These are phyloP conservation scores for Corynorhinus townsendii DNA, from an alignment of 2,113 vertebrate genomes.

Conservation along the genomic window DNA sequence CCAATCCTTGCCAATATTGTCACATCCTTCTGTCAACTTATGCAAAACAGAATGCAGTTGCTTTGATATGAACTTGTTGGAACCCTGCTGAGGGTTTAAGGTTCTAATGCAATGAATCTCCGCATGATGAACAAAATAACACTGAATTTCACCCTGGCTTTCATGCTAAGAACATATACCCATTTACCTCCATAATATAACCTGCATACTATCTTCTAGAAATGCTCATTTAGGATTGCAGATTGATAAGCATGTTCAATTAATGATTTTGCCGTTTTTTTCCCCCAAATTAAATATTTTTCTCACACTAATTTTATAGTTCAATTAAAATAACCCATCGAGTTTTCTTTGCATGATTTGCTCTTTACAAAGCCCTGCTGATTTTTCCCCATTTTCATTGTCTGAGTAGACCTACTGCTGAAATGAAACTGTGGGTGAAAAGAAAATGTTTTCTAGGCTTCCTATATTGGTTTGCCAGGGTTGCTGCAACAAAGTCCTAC, in stretches of 20 bases:
- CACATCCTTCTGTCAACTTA: not conserved
- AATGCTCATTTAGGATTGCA: constrained; percentile 6
- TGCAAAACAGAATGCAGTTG: not conserved
- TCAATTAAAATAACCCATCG: constrained; percentile 68
- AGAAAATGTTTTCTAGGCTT: constrained; percentile 12
- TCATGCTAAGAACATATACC: constrained; percentile 3
- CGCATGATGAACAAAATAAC: constrained; percentile 1
- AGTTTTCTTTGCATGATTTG: constrained; percentile 59
- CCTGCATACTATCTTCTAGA: not conserved
- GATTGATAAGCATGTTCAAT: constrained; percentile 52
- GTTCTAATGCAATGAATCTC: not conserved
- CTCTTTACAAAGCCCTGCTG: constrained; percentile 58
- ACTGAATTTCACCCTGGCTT: not conserved
- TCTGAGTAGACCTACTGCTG: constrained; percentile 45
- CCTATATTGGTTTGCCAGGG: not conserved
- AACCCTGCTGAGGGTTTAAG: constrained; percentile 1
- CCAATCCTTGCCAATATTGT: not conserved
- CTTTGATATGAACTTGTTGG: not conserved
- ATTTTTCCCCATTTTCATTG: constrained; percentile 27
- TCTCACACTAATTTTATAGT: constrained; percentile 63
- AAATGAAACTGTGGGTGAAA: constrained; percentile 2
- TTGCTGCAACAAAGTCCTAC: not conserved
- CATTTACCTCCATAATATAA: constrained; percentile 26
- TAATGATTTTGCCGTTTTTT: constrained; percentile 53
- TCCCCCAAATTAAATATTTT: constrained; percentile 54